Evolutionary conservation across 2,888 invertebrate genomes (phyloP), one percentile per base, ranked within the genome.

Genomic region (Troilus luridus): DNA sequence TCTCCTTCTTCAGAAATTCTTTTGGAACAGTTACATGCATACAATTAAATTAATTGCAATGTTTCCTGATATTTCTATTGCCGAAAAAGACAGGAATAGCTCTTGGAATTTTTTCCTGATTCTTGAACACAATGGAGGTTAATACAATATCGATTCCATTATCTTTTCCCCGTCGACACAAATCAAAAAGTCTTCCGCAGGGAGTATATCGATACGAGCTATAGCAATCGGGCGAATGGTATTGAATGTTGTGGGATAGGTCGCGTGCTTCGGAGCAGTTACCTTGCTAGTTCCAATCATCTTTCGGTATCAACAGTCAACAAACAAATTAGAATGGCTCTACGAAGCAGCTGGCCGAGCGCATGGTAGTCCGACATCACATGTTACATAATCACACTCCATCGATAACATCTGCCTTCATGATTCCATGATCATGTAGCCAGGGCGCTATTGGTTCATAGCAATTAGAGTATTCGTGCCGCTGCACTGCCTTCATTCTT

Each of bases 321-420:
- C 85, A 58, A 85, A 85, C 85, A 85, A 85, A 85, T 85, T 85
- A 85, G 85, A 85, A 85, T 85, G 85, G 85, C 54, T 85, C 85
- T 56, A 85, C 85, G 85, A 58, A 85, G 56, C 85, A 85, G 85
- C 85, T 85, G 85, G 56, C 56, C 85, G 56, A 77, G 72, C 72
- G 41, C 72, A 54, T n/a, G 56, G 56, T n/a, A 85, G 85, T 54
- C 85, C 54, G 85, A 58, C 85, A 85, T 85, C 85, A 85, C 54
- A 85, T 85, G 85, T 54, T 58, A 58, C 54, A 58, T 85, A 85
- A 85, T 85, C 85, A 85, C 85, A 58, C 85, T 56, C 85, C 21
- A 58, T 81, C 56, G 85, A 56, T 85, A 58, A 85, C 85, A 85
- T 85, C 85, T 85, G 85, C 56, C 85, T 85, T 85, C 85, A 54